Percentiles rank a stretch among this genome's conserved stretches.
Conservation (phyloP, 2,113 vertebrate species). For the Pygoscelis antarcticus region DNA sequence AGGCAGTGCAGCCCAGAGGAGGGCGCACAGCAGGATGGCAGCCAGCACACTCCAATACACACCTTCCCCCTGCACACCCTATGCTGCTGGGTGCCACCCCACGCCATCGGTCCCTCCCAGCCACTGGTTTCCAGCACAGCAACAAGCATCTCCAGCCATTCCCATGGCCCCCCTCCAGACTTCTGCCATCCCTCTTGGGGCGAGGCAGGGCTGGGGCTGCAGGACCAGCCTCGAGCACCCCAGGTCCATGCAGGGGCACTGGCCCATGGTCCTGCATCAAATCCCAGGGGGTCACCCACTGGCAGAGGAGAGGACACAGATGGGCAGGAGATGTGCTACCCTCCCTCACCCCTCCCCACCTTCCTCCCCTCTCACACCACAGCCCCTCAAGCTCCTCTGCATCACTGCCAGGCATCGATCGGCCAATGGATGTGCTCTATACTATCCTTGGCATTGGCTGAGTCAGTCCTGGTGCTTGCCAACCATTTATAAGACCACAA, state of each 20-base stretch:
- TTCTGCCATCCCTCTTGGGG: not conserved
- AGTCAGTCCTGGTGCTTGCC: not conserved
- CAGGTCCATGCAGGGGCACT: too few species aligned
- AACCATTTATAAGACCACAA: not conserved
- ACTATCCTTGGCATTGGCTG: not conserved
- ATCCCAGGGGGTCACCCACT: not conserved
- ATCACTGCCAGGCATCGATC: rapidly evolving
- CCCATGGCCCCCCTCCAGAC: rapidly evolving
- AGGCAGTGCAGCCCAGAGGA: not conserved
- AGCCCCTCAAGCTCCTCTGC: not conserved
- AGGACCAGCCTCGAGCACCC: not conserved
- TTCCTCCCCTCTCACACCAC: not conserved
- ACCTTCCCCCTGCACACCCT: not conserved
- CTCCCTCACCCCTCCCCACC: not conserved
- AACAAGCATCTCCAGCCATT: not conserved
- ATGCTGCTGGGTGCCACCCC: not conserved
- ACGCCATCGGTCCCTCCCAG: rapidly evolving
- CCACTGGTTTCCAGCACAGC: not conserved
- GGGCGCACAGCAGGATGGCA: not conserved
- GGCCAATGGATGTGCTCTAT: not conserved
- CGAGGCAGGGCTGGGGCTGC: not conserved
- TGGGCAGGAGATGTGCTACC: not conserved
- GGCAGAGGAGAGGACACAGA: not conserved
- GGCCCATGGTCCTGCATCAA: rapidly evolving
- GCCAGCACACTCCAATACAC: not conserved